Percentiles rank a stretch among this genome's conserved stretches.
phyloP scores from a whole-genome alignment of 1,140 invertebrate genomes.

The Dinoponera quadriceps region DNA sequence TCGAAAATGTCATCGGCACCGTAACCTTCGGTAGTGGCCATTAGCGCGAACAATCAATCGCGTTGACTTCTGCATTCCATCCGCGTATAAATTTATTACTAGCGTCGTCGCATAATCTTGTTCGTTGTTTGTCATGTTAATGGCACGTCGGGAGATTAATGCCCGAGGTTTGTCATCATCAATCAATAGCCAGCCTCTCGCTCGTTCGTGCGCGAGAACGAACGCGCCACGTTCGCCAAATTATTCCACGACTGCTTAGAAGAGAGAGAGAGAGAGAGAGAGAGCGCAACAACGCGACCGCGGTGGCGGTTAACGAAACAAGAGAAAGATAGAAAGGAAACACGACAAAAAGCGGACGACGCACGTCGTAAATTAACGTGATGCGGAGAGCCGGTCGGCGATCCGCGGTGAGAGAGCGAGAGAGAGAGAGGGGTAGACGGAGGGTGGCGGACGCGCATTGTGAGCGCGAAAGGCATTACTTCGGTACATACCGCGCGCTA shows the following conservation, averaged over 20 bases:
- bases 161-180: slow-evolving; percentile 6
- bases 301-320: too few species aligned
- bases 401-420: background rate
- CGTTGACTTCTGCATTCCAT: background rate
- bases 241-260: slow-evolving; percentile 38
- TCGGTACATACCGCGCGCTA: slow-evolving; percentile 61
- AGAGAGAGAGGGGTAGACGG: background rate
- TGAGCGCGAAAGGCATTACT: slow-evolving; percentile 60
- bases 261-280: slow-evolving; percentile 1
- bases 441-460: slow-evolving; percentile 38
- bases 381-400: slow-evolving; percentile 34
- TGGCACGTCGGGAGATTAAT: background rate
- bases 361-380: slow-evolving; percentile 51
- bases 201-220: background rate
- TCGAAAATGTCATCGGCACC: background rate
- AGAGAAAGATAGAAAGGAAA: too few species aligned
- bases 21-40: background rate
- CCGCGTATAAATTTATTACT: background rate
- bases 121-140: slow-evolving; percentile 27
- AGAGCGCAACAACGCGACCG: background rate
- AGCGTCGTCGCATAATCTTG: slow-evolving; percentile 4
- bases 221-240: background rate
- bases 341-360: too few species aligned
- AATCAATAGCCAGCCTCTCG: background rate
- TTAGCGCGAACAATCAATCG: background rate